A percentile compares a stretch with the other conserved stretches of the same genome.
Evolutionary conservation across 2,888 invertebrate genomes (phyloP).

Genomic region (Drosophila lutescens): DNA sequence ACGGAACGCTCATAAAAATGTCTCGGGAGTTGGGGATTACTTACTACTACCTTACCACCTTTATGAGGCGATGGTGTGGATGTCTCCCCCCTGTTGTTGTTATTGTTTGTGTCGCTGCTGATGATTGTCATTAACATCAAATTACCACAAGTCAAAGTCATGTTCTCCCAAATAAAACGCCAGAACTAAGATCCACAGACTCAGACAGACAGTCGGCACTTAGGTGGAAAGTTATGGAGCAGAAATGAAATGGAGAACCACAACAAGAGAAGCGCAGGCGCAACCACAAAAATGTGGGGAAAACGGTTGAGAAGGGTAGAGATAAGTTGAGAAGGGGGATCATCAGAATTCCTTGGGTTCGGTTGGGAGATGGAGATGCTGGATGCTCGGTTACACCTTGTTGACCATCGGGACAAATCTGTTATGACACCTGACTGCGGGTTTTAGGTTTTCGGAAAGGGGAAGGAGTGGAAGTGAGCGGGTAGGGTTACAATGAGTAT

Average conservation of each 20-base stretch:
- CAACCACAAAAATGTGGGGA: conserved; percentile 34
- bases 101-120: conserved; percentile 60
- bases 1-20: conserved; percentile 61
- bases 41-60: neutral
- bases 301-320: conserved; percentile 2
- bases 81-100: conserved; percentile 39
- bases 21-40: conserved; percentile 25
- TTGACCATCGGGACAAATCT: conserved; percentile 39
- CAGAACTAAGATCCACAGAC: conserved; percentile 6
- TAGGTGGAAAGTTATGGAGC: conserved; percentile 52
- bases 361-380: neutral
- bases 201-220: conserved; percentile 55
- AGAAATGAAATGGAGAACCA: conserved; percentile 51
- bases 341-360: conserved; percentile 4
- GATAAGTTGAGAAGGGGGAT: neutral
- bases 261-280: conserved; percentile 36
- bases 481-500: neutral
- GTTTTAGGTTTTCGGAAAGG: neutral
- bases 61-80: conserved; percentile 57
- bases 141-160: conserved; percentile 82
- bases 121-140: conserved; percentile 82
- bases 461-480: neutral
- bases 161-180: conserved; percentile 57
- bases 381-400: conserved; percentile 17
- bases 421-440: conserved; percentile 47